Conservation (phyloP, 2,113 vertebrate genomes). For the Ochotona curzoniae region DNA sequence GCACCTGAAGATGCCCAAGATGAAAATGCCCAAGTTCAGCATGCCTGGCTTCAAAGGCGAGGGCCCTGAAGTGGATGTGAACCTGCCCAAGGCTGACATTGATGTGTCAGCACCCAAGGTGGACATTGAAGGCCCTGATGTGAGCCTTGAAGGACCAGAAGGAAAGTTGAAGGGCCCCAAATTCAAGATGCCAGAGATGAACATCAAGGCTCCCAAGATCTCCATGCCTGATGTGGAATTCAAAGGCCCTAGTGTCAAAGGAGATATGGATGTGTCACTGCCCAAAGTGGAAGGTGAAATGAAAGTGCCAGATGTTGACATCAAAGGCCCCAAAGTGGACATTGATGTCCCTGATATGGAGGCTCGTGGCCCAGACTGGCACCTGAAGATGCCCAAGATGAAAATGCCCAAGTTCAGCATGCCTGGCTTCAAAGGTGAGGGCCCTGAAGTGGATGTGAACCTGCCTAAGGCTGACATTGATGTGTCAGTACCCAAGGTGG, state of each 20-base stretch:
- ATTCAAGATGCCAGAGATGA: constrained; percentile 75
- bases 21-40: constrained; percentile 87
- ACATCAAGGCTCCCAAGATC: constrained; percentile 68
- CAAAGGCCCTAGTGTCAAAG: too few species aligned
- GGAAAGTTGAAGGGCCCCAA: constrained; percentile 57
- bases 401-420: constrained; percentile 82
- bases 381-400: constrained; percentile 76
- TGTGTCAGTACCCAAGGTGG: constrained; percentile 53
- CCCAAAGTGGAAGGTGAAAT: constrained; percentile 58
- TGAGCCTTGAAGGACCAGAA: constrained; percentile 62
- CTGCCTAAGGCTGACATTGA: constrained; percentile 69
- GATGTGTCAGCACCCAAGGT: constrained; percentile 70
- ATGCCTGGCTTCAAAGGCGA: background rate
- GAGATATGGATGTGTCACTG: background rate
- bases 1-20: constrained; percentile 67
- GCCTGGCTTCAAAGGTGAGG: constrained; percentile 56
- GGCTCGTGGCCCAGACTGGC: constrained; percentile 59
- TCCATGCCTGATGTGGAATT: constrained; percentile 82
- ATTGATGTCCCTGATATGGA: background rate
- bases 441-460: constrained; percentile 68
- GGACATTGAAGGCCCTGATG: constrained; percentile 67
- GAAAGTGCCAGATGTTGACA: constrained; percentile 58
- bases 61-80: too few species aligned
- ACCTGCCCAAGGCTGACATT: background rate
- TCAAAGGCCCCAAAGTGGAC: constrained; percentile 51